Conservation (phyloP, 2,888 invertebrate species). For the Cephus spinipes region DNA sequence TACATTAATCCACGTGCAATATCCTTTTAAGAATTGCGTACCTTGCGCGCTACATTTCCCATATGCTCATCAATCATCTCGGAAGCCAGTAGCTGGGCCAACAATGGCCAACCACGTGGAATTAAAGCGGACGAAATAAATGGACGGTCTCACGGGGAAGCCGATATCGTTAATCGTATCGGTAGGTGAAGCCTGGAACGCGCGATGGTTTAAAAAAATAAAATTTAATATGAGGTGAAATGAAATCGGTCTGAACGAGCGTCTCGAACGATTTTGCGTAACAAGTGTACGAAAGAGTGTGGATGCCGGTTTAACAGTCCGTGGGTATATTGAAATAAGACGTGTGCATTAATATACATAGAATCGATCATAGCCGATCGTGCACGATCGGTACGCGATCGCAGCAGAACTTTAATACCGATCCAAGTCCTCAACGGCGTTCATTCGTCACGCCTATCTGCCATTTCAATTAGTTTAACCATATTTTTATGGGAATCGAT, state of each 20-base stretch:
- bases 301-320: neutral
- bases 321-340: neutral
- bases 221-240: neutral
- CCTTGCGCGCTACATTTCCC: neutral
- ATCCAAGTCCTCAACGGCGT: neutral
- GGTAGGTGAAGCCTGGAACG: neutral
- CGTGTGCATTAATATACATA: neutral
- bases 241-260: neutral
- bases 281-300: neutral
- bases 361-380: neutral
- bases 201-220: neutral
- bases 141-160: neutral
- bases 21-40: neutral
- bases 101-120: neutral
- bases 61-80: neutral
- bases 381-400: neutral
- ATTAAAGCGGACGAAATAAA: neutral
- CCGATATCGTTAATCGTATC: neutral
- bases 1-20: neutral
- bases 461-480: neutral
- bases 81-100: neutral
- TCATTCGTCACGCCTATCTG: neutral
- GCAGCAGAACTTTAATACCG: neutral
- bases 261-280: neutral
- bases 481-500: neutral